Evolutionary conservation across 2,797 vertebrate genomes (phyloP), one percentile per base, ranked within the genome.

Genomic region (Coreius guichenoti): DNA sequence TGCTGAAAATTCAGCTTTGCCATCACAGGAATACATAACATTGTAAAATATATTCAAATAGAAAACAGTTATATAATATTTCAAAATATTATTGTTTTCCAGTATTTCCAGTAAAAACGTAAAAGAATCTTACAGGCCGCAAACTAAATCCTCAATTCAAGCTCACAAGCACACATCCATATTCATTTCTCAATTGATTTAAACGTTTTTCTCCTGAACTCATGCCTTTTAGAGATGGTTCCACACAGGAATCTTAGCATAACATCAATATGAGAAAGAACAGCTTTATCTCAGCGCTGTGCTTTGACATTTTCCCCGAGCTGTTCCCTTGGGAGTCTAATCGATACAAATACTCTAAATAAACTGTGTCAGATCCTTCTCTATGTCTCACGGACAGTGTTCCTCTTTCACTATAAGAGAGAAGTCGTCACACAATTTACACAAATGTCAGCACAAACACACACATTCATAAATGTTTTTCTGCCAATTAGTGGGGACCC

Each of bases 271-370:
- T 39, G 14, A 65, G 72, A 26, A 43, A 68, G 5, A 26, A 82
- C 80, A 31, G 83, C 39, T 49, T n/a, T 80, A 70, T 87, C 21
- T 43, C 36, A 76, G 33, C 12, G 33, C 43, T 45, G 67, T 39
- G 47, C 4, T 74, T 5, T 67, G 49, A 73, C 39, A 87, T 76
- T 83, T 70, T 31, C 82, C 8, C 73, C 45, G 63, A 84, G 68
- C 61, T 49, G 43, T 80, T 83, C 36, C 23, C 45, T 14, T 7
- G 23, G 36, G 69, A 80, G 47, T 80, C n/a, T 21, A 81, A 87
- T 81, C 81, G 67, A 84, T 75, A 87, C 61, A 83, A 47, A 83
- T 33, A 49, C 77, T 39, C 65, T 2, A 83, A 54, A 83, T 76
- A 83, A 83, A 76, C 58, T 67, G 19, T 21, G 23, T 68, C 45